Conservation (phyloP, 2,888 invertebrate genomes). For the Nezara viridula region DNA sequence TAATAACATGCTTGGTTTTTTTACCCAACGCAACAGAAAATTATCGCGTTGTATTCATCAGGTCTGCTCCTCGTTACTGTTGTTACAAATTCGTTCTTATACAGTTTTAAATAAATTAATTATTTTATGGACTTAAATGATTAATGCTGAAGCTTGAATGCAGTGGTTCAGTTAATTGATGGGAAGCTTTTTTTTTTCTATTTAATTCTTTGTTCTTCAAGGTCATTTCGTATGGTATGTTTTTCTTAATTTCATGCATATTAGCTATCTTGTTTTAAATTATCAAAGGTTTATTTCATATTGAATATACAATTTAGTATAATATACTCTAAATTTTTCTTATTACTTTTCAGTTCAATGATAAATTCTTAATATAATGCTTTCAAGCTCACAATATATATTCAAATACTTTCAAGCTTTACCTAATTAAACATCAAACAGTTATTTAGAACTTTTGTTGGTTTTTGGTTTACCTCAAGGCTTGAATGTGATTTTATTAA, state of each 20-base stretch:
- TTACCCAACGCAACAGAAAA: background rate
- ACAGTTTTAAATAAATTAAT: background rate
- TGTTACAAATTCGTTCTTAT: background rate
- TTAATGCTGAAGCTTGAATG: background rate
- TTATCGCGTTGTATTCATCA: background rate
- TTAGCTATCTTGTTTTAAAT: background rate
- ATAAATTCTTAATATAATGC: no score
- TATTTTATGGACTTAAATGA: background rate
- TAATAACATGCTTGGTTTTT: constrained; percentile 27
- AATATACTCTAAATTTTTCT: background rate
- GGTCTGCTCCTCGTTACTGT: background rate
- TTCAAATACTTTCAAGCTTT: background rate
- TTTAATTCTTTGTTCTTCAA: constrained; percentile 39
- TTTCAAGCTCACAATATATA: background rate
- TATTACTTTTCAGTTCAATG: no score
- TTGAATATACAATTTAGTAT: background rate
- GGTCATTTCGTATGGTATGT: constrained; percentile 3
- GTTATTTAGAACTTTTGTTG: background rate
- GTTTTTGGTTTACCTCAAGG: background rate
- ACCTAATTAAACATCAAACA: background rate
- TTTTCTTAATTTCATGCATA: background rate
- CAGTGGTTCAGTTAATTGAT: constrained; percentile 4
- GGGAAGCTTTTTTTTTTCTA: constrained; percentile 30
- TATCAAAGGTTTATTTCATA: background rate
- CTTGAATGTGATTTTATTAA: background rate